Percentiles rank a stretch among this genome's conserved stretches.
phyloP scores from a whole-genome alignment of 2,888 invertebrate genomes.

The Serrognathus titanus region DNA sequence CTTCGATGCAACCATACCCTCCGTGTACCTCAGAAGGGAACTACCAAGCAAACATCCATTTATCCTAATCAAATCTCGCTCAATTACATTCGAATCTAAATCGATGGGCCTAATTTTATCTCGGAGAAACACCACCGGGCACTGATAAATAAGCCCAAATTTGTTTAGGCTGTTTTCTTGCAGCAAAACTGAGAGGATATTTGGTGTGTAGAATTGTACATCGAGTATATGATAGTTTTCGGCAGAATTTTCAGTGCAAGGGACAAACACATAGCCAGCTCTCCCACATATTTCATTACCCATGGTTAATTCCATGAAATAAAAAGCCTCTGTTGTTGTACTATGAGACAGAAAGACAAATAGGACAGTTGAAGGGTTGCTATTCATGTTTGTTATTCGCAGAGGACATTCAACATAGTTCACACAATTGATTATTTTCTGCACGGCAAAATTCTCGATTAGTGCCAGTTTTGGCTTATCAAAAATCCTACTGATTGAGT shows the following conservation, averaged over 20 bases:
- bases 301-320: conserved; percentile 50
- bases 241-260: conserved; percentile 46
- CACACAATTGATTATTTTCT: conserved; percentile 51
- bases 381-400: conserved; percentile 53
- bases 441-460: conserved; percentile 58
- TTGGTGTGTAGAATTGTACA: conserved; percentile 72
- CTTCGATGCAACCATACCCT: conserved; percentile 63
- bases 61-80: conserved; percentile 49
- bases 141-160: conserved; percentile 36
- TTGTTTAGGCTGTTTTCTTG: conserved; percentile 51
- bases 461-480: conserved; percentile 62
- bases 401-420: conserved; percentile 36
- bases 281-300: conserved; percentile 50
- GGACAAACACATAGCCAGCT: conserved; percentile 56
- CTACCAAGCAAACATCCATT: conserved; percentile 57
- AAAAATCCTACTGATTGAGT: conserved; percentile 66
- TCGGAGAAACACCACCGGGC: conserved; percentile 33
- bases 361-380: conserved; percentile 52
- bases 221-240: conserved; percentile 58
- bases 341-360: conserved; percentile 51
- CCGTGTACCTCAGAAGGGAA: conserved; percentile 58
- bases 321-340: conserved; percentile 49
- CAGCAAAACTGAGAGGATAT: conserved; percentile 68
- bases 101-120: conserved; percentile 38
- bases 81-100: conserved; percentile 17